Percentiles rank a stretch among this genome's conserved stretches.
These are phyloP conservation scores for Hydrozoanthus gracilis DNA, from an alignment of 92 coral and sea anemone genomes.

Conservation along the genomic window DNA sequence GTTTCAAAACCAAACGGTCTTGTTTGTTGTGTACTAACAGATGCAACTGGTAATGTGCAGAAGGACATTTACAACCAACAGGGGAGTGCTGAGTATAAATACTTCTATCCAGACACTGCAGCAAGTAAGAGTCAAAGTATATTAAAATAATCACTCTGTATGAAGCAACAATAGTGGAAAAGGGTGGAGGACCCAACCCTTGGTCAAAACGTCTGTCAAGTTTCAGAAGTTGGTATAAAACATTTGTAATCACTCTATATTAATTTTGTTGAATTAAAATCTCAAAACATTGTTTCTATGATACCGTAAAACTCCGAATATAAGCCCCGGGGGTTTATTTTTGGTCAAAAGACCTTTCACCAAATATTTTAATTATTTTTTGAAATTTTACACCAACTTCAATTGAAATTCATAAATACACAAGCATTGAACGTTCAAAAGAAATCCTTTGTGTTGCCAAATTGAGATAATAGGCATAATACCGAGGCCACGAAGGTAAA, in stretches of 20 bases:
- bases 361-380: background rate
- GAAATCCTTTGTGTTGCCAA: constrained; percentile 6
- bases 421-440: background rate
- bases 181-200: too few species aligned
- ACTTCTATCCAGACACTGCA: constrained; percentile 67
- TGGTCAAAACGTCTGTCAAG: too few species aligned
- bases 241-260: too few species aligned
- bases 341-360: background rate
- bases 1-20: background rate
- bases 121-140: constrained; percentile 64
- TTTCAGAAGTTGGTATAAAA: too few species aligned
- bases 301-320: too few species aligned
- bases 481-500: background rate
- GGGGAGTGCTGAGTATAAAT: constrained; percentile 77
- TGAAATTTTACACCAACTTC: background rate
- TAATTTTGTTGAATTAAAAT: too few species aligned
- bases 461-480: constrained; percentile 1
- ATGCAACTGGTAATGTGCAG: constrained; percentile 74
- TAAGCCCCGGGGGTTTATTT: too few species aligned
- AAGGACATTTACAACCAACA: constrained; percentile 69
- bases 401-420: constrained; percentile 1
- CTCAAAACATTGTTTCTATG: too few species aligned
- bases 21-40: constrained; percentile 39
- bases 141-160: too few species aligned
- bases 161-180: too few species aligned